Evolutionary conservation across 2,113 vertebrate genomes (phyloP), one percentile per base, ranked within the genome.

Genomic region (Merops nubicus): DNA sequence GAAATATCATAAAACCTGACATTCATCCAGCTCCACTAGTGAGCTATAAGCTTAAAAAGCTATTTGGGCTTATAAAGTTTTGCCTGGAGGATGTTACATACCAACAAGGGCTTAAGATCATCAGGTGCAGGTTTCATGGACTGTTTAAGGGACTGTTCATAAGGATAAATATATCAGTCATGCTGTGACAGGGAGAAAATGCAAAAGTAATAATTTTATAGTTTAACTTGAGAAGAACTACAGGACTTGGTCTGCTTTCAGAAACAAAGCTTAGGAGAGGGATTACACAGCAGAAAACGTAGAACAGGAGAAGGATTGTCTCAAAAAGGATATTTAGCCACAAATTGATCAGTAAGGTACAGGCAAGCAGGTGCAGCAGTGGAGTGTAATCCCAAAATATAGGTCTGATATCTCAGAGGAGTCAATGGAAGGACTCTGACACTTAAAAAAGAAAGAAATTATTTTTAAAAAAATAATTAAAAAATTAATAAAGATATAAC

Each of bases 11-110:
- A 79, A 94, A 94, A 60, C 16, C 48, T 95, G 80, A 81, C 54
- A 68, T 78, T 92, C 36, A 91, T 79, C 40, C 80, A 96, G 57
- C 62, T 81, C 95, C 38, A 38, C 53, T 54, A 82, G 65, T 54
- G 57, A 89, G 42, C 60, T 89, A 21, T 87, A 86, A 89, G 13
- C 29, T 95, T 74, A 91, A 48, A 94, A 93, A 93, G 77, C 74
- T 92, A 25, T 60, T 80, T 65, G 53, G 83, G 31, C 2, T 95
- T 94, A 85, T 62, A 85, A 95, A 91, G 59, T 29, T 94, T 89
- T 94, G 80, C 62, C 51, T 81, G 80, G 62, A 89, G 57, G 53
- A 91, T 48, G 25, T 82, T 85, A n/a, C 31, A 47, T 73, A 38
- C 45, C 88, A 89, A 57, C 2, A 0, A 87, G 54, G 57, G 48